A percentile compares a stretch with the other conserved stretches of the same genome.
Evolutionary conservation across 2,888 invertebrate species (phyloP).

Genomic region (Prenolepis imparis): DNA sequence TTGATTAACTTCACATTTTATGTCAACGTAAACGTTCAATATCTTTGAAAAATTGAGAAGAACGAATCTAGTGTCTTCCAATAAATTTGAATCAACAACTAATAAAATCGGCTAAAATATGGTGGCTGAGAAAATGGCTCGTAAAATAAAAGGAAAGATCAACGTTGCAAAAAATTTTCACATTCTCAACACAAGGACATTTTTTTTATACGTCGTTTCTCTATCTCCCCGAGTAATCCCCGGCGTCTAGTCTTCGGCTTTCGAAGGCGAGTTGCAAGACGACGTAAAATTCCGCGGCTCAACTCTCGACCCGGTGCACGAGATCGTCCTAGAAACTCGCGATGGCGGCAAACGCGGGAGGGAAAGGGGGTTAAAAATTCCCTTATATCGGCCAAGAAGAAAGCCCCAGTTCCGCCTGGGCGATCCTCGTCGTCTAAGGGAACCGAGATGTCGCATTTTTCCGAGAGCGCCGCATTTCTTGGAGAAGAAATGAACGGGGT

Average conservation of each 20-base stretch:
- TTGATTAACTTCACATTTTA: not conserved
- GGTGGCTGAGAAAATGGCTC: not conserved
- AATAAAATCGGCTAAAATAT: not conserved
- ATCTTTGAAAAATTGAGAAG: not conserved
- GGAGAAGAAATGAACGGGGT: not conserved
- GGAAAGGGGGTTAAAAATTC: not conserved
- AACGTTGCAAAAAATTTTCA: conserved; percentile 23
- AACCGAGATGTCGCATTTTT: conserved; percentile 43
- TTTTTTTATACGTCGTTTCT: conserved; percentile 7
- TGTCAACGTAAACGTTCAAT: not conserved
- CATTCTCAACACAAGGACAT: not conserved
- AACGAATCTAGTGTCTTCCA: not conserved
- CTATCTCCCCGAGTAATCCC: not conserved
- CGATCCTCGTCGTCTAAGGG: conserved; percentile 31
- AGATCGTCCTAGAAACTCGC: conserved; percentile 40
- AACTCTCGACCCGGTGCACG: conserved; percentile 28
- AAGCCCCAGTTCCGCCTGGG: conserved; percentile 35
- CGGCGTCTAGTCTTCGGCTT: not conserved
- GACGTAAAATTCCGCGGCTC: conserved; percentile 28
- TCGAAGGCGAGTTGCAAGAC: not conserved
- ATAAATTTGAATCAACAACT: not conserved
- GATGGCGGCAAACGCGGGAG: not conserved
- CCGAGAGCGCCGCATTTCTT: conserved; percentile 33
- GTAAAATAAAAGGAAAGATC: conserved; percentile 16
- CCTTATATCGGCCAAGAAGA: not conserved